Evolutionary conservation across 2,797 vertebrate genomes (phyloP).

Genomic region (Clarias fuscus): DNA sequence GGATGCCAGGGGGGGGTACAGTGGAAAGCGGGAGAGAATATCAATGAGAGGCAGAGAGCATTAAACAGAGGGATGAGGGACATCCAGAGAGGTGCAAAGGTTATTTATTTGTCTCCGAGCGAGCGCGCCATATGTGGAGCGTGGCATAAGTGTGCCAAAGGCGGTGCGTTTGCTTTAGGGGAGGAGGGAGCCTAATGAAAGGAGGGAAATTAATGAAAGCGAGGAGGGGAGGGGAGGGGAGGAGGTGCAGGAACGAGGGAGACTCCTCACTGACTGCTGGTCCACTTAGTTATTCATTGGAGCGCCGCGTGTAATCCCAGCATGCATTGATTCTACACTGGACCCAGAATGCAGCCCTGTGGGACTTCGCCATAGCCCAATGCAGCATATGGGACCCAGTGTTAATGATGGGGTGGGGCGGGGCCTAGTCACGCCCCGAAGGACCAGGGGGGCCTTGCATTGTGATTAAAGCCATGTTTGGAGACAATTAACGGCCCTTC

Average conservation of each 20-base stretch:
- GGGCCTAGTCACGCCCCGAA: constrained; percentile 81
- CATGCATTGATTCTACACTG: constrained; percentile 53
- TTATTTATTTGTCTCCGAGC: constrained; percentile 69
- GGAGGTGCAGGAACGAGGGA: background rate
- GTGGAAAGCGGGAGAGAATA: constrained; percentile 58
- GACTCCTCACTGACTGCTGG: constrained; percentile 45
- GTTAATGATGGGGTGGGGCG: constrained; percentile 81
- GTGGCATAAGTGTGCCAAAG: constrained; percentile 62
- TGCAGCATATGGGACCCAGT: constrained; percentile 88
- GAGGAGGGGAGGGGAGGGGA: constrained; percentile 24
- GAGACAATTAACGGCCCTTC: constrained; percentile 92
- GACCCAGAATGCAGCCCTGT: constrained; percentile 51
- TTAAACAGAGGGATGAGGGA: constrained; percentile 26
- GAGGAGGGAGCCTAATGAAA: constrained; percentile 53
- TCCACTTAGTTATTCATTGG: constrained; percentile 69
- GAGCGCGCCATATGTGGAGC: constrained; percentile 70
- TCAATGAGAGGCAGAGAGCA: constrained; percentile 59
- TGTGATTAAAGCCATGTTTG: constrained; percentile 98
- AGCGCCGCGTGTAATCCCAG: constrained; percentile 56
- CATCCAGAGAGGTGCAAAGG: constrained; percentile 55
- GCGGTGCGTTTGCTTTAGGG: constrained; percentile 51
- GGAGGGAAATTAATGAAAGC: constrained; percentile 53
- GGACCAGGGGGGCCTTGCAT: constrained; percentile 73
- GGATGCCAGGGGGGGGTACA: constrained; percentile 42
- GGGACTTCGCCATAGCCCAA: constrained; percentile 73